phyloP scores from a whole-genome alignment of 2,888 invertebrate genomes.

The Chrysodeixis includens region DNA sequence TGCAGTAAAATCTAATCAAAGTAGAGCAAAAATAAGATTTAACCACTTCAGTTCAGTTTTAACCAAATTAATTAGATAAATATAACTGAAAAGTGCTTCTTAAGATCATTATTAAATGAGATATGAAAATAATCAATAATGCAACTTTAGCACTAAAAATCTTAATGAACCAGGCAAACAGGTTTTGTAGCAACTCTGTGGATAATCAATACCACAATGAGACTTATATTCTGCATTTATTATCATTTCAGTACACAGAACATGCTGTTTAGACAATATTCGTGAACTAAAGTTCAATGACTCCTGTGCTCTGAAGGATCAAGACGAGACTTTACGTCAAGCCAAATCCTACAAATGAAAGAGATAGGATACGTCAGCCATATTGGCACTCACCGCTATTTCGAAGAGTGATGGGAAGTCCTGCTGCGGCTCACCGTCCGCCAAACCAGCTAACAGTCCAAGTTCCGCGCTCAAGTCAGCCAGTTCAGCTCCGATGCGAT shows the following conservation, averaged over 20 bases:
- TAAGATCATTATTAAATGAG: not conserved
- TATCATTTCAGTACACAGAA: constrained; percentile 30
- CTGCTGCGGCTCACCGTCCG: constrained; percentile 80
- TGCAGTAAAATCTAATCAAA: not conserved
- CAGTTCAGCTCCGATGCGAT: constrained; percentile 82
- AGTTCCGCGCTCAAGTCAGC: constrained; percentile 84
- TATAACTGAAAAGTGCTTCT: not conserved
- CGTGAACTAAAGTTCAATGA: constrained; percentile 40
- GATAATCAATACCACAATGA: constrained; percentile 39
- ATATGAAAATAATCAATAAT: constrained; percentile 9
- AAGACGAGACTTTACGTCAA: constrained; percentile 19
- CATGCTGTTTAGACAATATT: constrained; percentile 21
- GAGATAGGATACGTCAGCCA: constrained; percentile 64
- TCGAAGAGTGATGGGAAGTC: constrained; percentile 84
- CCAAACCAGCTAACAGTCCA: constrained; percentile 81
- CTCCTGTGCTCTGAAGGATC: constrained; percentile 25
- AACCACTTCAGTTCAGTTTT: not conserved
- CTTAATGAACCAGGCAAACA: constrained; percentile 35
- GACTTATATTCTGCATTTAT: constrained; percentile 8
- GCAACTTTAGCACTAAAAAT: constrained; percentile 33
- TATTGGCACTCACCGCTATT: constrained; percentile 82
- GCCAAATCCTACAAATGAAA: constrained; percentile 4
- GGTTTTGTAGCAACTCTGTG: constrained; percentile 31
- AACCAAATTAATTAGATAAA: not conserved
- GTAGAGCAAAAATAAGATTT: not conserved